These are phyloP conservation scores for Apteryx mantelli DNA, from an alignment of 2,113 vertebrate genomes.

Conservation along the genomic window DNA sequence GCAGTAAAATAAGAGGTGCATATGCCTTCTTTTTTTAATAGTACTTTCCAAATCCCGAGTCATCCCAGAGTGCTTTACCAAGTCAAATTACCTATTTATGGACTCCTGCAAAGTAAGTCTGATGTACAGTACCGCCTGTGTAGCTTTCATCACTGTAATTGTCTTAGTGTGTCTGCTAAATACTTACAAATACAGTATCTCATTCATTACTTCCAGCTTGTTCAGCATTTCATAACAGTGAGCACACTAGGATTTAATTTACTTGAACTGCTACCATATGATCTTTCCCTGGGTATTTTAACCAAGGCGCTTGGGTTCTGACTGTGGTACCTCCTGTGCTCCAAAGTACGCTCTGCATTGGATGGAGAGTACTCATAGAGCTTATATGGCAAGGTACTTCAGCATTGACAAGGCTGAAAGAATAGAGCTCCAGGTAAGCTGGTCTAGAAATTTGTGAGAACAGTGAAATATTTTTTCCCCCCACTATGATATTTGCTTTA, in stretches of 20 bases:
- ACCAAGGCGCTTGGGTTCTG: fast-evolving
- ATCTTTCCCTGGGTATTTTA: not conserved
- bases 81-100: conserved; percentile 17
- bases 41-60: not conserved
- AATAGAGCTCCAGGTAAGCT: not conserved
- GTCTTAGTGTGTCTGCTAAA: not conserved
- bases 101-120: not conserved
- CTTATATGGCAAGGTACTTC: fast-evolving
- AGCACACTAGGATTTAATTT: not conserved
- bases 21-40: not conserved
- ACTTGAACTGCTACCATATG: not conserved
- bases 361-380: too few relatives aligned
- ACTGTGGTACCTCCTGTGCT: fast-evolving
- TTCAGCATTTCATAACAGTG: not conserved
- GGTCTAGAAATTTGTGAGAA: not conserved
- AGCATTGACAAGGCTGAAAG: not conserved
- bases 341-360: fast-evolving
- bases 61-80: not conserved
- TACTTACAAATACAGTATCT: not conserved
- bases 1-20: not conserved
- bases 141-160: not conserved
- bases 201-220: not conserved
- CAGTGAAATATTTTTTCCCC: not conserved
- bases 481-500: not conserved
- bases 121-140: not conserved